Conservation (phyloP, 2,888 invertebrate genomes). For the Drosophila rubida region DNA sequence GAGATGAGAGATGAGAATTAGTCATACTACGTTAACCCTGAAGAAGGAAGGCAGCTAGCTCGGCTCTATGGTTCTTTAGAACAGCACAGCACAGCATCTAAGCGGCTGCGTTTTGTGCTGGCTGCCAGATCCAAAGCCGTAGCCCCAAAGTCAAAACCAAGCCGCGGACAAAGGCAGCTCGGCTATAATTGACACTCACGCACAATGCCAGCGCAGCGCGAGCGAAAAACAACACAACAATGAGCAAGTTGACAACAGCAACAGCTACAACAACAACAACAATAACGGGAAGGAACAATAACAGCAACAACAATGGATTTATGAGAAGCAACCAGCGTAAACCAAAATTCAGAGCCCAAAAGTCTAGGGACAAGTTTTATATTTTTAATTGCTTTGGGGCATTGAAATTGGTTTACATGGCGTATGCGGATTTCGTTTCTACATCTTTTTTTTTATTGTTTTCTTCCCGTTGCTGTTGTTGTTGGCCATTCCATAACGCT, state of each 20-base stretch:
- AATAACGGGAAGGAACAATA: constrained; percentile 1
- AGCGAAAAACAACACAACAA: constrained; percentile 22
- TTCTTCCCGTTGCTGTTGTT: not conserved
- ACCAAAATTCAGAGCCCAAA: constrained; percentile 20
- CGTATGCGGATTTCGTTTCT: constrained; percentile 35
- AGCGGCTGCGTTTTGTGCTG: not conserved
- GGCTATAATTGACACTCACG: constrained; percentile 59
- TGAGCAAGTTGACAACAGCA: constrained; percentile 7
- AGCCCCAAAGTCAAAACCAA: constrained; percentile 22
- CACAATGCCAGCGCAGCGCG: constrained; percentile 38
- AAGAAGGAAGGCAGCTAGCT: not conserved
- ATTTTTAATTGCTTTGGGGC: constrained; percentile 63
- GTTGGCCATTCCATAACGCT: not conserved
- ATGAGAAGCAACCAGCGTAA: constrained; percentile 24
- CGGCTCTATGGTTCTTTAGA: not conserved
- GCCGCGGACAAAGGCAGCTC: constrained; percentile 42
- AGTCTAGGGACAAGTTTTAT: constrained; percentile 25
- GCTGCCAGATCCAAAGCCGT: not conserved
- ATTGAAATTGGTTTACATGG: constrained; percentile 41
- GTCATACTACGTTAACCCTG: constrained; percentile 23
- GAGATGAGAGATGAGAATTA: constrained; percentile 33
- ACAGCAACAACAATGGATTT: constrained; percentile 11
- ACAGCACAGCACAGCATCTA: too few species aligned
- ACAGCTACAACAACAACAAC: constrained; percentile 21
- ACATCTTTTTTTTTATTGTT: not conserved